Base-by-base conservation (phyloP, 2,797 vertebrate genomes). In the Saxicola maurus region DNA sequence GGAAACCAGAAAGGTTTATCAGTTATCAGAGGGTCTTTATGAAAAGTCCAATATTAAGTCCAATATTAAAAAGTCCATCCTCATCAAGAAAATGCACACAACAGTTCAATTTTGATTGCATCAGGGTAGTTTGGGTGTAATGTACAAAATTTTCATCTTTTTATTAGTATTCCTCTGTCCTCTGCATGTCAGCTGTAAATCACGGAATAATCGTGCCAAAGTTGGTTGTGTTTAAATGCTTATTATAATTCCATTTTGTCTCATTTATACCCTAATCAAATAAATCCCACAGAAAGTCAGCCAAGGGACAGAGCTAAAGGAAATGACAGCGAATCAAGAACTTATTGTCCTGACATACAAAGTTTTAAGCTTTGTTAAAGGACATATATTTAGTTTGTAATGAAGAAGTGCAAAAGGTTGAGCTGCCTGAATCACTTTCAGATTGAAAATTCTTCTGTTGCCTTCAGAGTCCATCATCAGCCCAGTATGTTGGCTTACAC, bases 41-140 rank as follows among this genome's bases (percentile, higher is more conserved):
- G 57, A 93, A 94, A 90, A 95, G 31, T 74, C 64, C 42, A 42
- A 33, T 90, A 80, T 43, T 37, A 78, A 93, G 23, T 33, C 33
- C 33, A 33, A 35, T 11, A 35, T 35, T 35, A 12, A 12, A 11
- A 12, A 35, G 10, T 35, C 28, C 20, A 67, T 18, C 15, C 30
- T 28, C 17, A 35, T 28, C 35, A 55, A 49, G 24, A 57, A 51
- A 68, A 74, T 28, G 12, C 15, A n/a, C 9, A 25, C 10, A 55
- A 2, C 13, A 31, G 6, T 37, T 59, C 31, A 31, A 4, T 84
- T 89, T 73, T 86, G 35, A 74, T 77, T 91, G 11, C 56, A 37
- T 67, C 11, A 49, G 23, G 11, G 35, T 79, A 45, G n/a, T 49
- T 60, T 40, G 9, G 2, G 1, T 24, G 79, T 77, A 65, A 65